Base-by-base conservation (phyloP, 1,140 invertebrate species). In the Drosophila sp. region DNA sequence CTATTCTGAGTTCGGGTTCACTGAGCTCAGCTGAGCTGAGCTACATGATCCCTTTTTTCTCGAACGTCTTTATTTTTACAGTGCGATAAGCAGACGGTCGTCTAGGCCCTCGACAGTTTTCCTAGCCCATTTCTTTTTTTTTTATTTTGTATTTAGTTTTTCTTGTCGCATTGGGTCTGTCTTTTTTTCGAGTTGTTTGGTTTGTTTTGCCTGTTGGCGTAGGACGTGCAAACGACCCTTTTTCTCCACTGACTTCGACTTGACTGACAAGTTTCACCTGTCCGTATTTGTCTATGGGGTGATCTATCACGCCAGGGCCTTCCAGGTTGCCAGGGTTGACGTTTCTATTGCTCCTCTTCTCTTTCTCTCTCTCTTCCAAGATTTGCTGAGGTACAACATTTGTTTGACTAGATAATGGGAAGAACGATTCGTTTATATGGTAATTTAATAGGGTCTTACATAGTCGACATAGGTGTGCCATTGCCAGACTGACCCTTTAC, bases 211-310 rank as follows among this genome's bases (percentile, higher is more conserved):
- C 83, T 76, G 76, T 79, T 82, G 81, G 76, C 80, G 72, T 79
- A 83, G 80, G 75, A 82, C 80, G 77, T 40, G 78, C 78, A 53
- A 76, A 61, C 72, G 80, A 63, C 80, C 82, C 81, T 80, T 87
- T 86, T 78, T 86, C 56, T 64, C 38, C 29, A 11, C 62, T 56
- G 21, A 38, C 43, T 53, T 45, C n/a, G 66, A 41, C 27, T 25
- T 81, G 82, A 79, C 82, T 89, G 83, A 89, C 83, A 89, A 89
- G 83, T 89, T 89, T 89, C 83, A 89, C 83, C 83, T 89, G 83
- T 89, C 83, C 50, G 83, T 89, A 80, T 89, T 89, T 89, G 79
- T 89, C 83, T 78, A 83, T 76, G 83, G 83, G 79, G 83, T 89
- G 83, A 89, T 89, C 83, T 89, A 89, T 89, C 83, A 89, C 67